A percentile compares a stretch with the other conserved stretches of the same genome.
Evolutionary conservation across 2,113 vertebrate species (phyloP).

Genomic region (Mesocricetus auratus): DNA sequence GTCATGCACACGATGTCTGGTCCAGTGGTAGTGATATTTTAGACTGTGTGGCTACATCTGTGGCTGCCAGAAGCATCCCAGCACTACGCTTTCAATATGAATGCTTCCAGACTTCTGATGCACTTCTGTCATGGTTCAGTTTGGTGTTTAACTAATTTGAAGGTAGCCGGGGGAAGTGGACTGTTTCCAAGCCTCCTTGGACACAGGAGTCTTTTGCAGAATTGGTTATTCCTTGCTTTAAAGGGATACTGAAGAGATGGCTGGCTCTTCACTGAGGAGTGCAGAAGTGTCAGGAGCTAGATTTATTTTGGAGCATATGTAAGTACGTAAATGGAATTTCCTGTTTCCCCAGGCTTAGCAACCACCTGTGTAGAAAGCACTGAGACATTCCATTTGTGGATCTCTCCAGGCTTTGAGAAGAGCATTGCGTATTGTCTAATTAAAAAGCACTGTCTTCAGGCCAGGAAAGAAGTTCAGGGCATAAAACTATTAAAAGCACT

Average conservation of each 20-base stretch:
- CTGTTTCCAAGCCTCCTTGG: not conserved
- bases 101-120: not conserved
- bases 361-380: not conserved
- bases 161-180: not conserved
- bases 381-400: not conserved
- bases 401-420: not conserved
- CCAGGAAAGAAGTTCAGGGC: not conserved
- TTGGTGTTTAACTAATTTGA: constrained; percentile 38
- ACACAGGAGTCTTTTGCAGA: not conserved
- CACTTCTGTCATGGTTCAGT: constrained; percentile 41
- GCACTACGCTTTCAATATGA: not conserved
- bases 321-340: not conserved
- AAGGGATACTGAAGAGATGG: not conserved
- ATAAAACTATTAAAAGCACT: not conserved
- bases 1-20: not conserved
- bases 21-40: not conserved
- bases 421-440: not conserved
- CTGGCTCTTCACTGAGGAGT: not conserved
- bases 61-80: not conserved
- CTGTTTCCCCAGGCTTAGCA: not conserved
- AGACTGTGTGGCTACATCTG: not conserved
- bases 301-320: not conserved
- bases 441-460: not conserved
- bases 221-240: not conserved
- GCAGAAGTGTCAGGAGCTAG: not conserved